These are phyloP conservation scores for Tipula unca DNA, from an alignment of 2,888 invertebrate species.

Conservation along the genomic window DNA sequence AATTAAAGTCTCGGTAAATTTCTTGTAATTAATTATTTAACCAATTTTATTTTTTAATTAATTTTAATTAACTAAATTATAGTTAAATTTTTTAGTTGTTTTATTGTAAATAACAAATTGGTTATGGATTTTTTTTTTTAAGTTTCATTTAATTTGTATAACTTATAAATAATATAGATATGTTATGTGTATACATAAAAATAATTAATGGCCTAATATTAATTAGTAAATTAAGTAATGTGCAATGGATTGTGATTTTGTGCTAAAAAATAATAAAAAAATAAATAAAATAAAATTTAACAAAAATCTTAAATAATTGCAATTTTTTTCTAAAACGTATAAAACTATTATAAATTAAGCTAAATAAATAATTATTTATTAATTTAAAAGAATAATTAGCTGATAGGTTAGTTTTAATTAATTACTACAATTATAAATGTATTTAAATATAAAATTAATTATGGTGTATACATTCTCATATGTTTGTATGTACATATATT, in stretches of 20 bases:
- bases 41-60: neutral
- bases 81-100: neutral
- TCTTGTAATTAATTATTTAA: neutral
- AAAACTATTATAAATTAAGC: neutral
- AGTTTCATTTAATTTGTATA: neutral
- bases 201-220: neutral
- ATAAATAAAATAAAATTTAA: too few species aligned
- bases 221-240: conserved; percentile 14
- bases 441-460: neutral
- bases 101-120: neutral
- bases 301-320: neutral
- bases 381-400: neutral
- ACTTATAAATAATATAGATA: neutral
- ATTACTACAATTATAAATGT: neutral
- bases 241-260: conserved; percentile 20
- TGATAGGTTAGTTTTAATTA: neutral
- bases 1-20: neutral
- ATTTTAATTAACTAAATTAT: too few species aligned
- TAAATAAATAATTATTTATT: neutral
- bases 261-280: neutral
- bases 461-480: neutral
- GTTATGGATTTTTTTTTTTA: neutral
- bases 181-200: neutral
- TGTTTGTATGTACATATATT: neutral
- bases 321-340: neutral